These are phyloP conservation scores for Pollenia griseotomentosa DNA, from an alignment of 2,888 invertebrate species.

Conservation along the genomic window DNA sequence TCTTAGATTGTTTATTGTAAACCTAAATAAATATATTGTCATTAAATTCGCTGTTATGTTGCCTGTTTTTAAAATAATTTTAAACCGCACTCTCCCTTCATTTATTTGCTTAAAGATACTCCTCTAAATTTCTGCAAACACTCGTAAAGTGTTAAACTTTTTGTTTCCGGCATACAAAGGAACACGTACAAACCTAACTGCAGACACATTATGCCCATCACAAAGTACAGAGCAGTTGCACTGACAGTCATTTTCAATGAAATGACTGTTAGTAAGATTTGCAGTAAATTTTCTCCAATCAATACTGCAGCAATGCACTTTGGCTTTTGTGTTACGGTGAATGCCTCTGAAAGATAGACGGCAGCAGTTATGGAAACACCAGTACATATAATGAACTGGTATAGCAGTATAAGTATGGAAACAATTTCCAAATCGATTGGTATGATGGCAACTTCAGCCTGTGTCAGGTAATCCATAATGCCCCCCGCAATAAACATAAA, in stretches of 20 bases:
- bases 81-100: background rate
- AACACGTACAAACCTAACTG: slow-evolving; percentile 78
- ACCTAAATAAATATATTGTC: too few relatives aligned
- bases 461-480: slow-evolving; percentile 78
- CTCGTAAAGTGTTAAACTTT: slow-evolving; percentile 78
- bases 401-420: slow-evolving; percentile 79
- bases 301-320: slow-evolving; percentile 78
- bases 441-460: slow-evolving; percentile 74
- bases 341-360: slow-evolving; percentile 81
- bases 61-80: background rate
- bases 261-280: slow-evolving; percentile 77
- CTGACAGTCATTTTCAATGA: slow-evolving; percentile 75
- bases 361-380: slow-evolving; percentile 80
- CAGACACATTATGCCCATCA: slow-evolving; percentile 78
- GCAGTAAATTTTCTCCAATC: slow-evolving; percentile 78
- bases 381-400: slow-evolving; percentile 78
- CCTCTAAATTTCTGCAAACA: slow-evolving; percentile 79
- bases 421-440: slow-evolving; percentile 77
- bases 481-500: slow-evolving; percentile 80
- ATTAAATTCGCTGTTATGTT: background rate
- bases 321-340: slow-evolving; percentile 78
- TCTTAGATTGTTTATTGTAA: too few relatives aligned
- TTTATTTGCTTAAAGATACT: slow-evolving; percentile 39
- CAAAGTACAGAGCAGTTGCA: slow-evolving; percentile 79
- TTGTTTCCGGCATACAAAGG: slow-evolving; percentile 81